phyloP scores from a whole-genome alignment of 2,113 vertebrate genomes.

The Poecilia latipinna region DNA sequence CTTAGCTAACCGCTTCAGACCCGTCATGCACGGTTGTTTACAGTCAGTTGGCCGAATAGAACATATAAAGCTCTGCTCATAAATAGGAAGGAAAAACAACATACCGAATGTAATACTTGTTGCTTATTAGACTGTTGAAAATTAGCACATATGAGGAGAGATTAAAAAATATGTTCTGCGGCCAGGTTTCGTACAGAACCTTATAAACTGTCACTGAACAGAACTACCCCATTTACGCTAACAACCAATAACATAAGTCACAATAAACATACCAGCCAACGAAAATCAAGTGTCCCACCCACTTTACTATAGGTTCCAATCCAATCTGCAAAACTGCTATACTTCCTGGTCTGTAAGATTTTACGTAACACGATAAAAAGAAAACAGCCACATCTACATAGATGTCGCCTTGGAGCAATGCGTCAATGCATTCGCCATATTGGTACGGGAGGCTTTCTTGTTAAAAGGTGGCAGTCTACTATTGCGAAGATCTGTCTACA shows the following conservation, averaged over 20 bases:
- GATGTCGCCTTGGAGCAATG: no score
- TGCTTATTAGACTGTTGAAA: slow-evolving; percentile 7
- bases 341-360: not conserved
- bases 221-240: not conserved
- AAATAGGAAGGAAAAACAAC: not conserved
- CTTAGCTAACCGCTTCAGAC: slow-evolving; percentile 36
- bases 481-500: no score
- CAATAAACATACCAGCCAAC: not conserved
- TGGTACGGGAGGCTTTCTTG: no score
- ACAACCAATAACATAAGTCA: not conserved
- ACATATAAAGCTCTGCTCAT: not conserved
- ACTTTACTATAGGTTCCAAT: not conserved
- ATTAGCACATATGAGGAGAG: not conserved
- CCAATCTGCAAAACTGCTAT: not conserved
- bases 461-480: no score
- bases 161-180: not conserved
- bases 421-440: no score
- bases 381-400: no score
- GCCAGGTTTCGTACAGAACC: not conserved
- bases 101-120: not conserved
- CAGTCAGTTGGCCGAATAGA: not conserved
- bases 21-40: not conserved
- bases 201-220: not conserved
- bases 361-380: not conserved
- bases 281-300: not conserved